Evolutionary conservation across 2,888 invertebrate genomes (phyloP), one percentile per base, ranked within the genome.

Genomic region (Polyommatus iphigenia): DNA sequence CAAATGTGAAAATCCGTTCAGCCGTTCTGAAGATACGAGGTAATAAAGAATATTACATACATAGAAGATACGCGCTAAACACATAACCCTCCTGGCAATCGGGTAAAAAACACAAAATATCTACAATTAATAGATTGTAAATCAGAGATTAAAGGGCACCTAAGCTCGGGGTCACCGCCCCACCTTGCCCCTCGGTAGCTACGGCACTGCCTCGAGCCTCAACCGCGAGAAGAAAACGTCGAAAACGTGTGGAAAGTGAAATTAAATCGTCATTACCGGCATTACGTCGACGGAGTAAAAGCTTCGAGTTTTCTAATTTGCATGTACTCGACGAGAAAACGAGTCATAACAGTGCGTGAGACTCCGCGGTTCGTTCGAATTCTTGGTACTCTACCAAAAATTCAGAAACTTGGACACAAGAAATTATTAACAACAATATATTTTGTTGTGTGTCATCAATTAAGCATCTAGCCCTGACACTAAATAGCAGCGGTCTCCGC

Each of bases 211-310:
- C 36, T 18, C 18, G 10, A 46, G 46, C 10, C 24, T 29, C 18
- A 46, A 46, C 46, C 46, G 46, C 46, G 46, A 46, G 6, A 5
- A 46, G 54, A 50, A 54, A 75, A 54, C 50, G 29, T 75, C 75
- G 29, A 75, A 75, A 75, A 50, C 75, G 18, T 24, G 50, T 50
- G 54, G 50, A 73, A 75, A 75, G 75, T 75, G 75, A 75, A 75
- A 75, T 50, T 54, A 50, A 10, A 54, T 29, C 20, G 29, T 50
- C 13, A 18, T 50, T 50, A 67, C 67, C 67, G 67, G 29, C 29
- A 32, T 67, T 67, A 67, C 67, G 67, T 6, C 67, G 67, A 67
- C 67, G 67, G 29, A 67, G 67, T 67, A 67, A 67, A 67, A 67
- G 67, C 62, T 62, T 13, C 20, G 24, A 62, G 62, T 62, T 62